Evolutionary conservation across 1,140 invertebrate species (phyloP), one percentile per base, ranked within the genome.

Genomic region (Drosophila chauvacae): DNA sequence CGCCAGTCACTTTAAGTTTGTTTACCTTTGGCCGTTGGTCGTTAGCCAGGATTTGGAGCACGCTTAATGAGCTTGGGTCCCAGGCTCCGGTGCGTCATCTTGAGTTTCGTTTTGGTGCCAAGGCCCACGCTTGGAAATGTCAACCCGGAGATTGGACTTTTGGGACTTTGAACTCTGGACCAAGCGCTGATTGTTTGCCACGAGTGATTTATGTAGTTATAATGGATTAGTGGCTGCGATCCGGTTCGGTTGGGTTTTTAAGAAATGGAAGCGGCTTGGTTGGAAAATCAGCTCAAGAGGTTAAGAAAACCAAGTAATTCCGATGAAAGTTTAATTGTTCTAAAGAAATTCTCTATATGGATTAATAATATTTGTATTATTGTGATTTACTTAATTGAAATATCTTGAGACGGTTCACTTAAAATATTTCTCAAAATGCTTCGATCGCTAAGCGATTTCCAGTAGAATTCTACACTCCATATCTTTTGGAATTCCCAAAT

Each of bases 1-100:
- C 61, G 26, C 30, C 20, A 37, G 39, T 58, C 44, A 65, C 63
- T 81, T 70, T 65, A 62, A 69, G 65, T 63, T 73, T 88, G 50
- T 86, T 83, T 88, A 86, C 84, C 84, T 86, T 80, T 64, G 69
- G 50, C 56, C 53, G 58, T 56, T 81, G 57, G 78, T 70, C 74
- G 51, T 81, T 72, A 69, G 76, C 50, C 23, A 60, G 66, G 65
- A 76, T 87, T 82, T 75, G 61, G 37, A 68, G 59, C 62, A 64
- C 55, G 55, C 50, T 78, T 87, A 87, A 86, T 87, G 82, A 86
- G 79, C 76, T 68, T 59, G 39, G 63, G 48, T 56, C 58, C 63
- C 48, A 45, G 20, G 37, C 53, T 39, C 9, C 9, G 53, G 30
- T 66, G 69, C 53, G 44, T 77, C 63, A 55, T 68, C 56, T 56